A percentile compares a stretch with the other conserved stretches of the same genome.
These are phyloP conservation scores for Todiramphus saurophagus DNA, from an alignment of 2,113 vertebrate species.

Conservation along the genomic window DNA sequence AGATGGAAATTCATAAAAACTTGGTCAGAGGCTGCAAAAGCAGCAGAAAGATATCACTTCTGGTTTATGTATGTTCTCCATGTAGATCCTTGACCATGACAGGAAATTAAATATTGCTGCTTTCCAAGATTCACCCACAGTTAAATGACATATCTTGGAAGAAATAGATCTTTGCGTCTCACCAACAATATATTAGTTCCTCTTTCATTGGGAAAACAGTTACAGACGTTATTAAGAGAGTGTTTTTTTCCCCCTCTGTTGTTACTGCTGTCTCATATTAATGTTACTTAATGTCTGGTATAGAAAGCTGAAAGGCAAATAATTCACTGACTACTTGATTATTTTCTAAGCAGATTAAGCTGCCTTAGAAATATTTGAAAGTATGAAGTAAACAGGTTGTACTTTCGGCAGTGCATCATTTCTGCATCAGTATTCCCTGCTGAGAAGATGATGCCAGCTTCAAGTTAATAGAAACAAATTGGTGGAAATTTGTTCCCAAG, in stretches of 20 bases:
- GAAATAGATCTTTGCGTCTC: neutral
- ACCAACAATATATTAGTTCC: neutral
- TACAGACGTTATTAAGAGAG: neutral
- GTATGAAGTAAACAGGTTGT: neutral
- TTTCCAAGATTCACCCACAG: neutral
- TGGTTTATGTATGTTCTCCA: neutral
- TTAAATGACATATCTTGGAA: neutral
- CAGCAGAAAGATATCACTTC: neutral
- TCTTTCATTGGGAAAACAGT: neutral
- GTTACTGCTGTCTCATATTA: neutral
- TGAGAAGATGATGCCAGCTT: neutral
- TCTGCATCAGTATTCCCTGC: neutral
- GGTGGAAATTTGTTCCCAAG: neutral
- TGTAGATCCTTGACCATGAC: neutral
- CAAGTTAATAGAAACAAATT: neutral
- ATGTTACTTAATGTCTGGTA: neutral
- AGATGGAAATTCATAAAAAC: neutral
- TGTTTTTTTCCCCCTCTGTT: neutral
- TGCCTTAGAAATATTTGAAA: neutral
- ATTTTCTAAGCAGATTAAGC: neutral
- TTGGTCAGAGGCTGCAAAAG: neutral
- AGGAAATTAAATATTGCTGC: neutral
- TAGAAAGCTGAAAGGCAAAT: neutral
- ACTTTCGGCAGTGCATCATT: neutral
- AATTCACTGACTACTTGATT: neutral